Evolutionary conservation across 2,888 invertebrate species (phyloP), one percentile per base, ranked within the genome.

Genomic region (Polydrusus tereticollis): DNA sequence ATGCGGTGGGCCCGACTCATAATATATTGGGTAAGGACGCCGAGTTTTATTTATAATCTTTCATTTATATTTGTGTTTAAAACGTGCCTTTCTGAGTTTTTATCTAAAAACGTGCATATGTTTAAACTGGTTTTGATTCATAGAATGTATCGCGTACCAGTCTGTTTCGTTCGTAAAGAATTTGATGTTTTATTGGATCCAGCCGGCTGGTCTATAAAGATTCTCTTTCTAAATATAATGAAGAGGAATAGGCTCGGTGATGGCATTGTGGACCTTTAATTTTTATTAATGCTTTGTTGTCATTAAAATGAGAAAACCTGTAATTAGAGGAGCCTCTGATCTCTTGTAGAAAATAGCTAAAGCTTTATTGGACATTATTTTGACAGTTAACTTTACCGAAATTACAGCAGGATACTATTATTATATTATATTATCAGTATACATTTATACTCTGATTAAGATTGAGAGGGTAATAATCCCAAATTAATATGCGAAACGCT

Each of bases 11-110:
- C 79, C 80, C 78, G 77, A 75, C 76, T 75, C 75, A 78, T 77
- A 78, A 79, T 77, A 78, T 74, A 72, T 81, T 81, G 80, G 78
- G 80, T 78, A 77, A 80, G 79, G 79, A 77, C 76, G n/a, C n/a
- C n/a, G 77, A 50, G 68, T 68, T 74, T 72, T 71, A 74, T 72
- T 74, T 72, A 72, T 74, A 72, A 74, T 74, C 74, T 74, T 70
- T 71, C 74, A 74, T 74, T 74, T 74, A 71, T 74, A 71, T 74
- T 74, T 71, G 67, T 69, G 70, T 69, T 73, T 69, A 62, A 73
- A 70, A 73, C 73, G 73, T 73, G 73, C 73, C 66, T 70, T 66
- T 72, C 58, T 59, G 43, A 63, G 65, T 58, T 64, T 68, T 72
- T 69, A 63, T 72, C 69, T 68, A 60, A 45, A 69, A 65, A 73